Percentiles rank a stretch among this genome's conserved stretches.
These are phyloP conservation scores for Orthosia incerta DNA, from an alignment of 2,888 invertebrate species.

Conservation along the genomic window DNA sequence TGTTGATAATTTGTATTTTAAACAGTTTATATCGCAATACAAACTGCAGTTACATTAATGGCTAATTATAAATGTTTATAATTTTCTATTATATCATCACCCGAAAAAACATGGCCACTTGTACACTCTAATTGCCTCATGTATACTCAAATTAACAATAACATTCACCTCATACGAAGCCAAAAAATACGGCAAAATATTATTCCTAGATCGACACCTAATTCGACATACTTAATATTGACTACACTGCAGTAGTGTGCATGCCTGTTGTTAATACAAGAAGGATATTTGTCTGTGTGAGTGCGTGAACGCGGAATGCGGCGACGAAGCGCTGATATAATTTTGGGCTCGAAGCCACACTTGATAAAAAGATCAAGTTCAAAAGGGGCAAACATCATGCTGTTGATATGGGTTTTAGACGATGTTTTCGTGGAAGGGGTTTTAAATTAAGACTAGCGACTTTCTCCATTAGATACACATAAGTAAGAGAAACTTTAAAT, in stretches of 20 bases:
- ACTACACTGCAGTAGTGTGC: slow-evolving; percentile 51
- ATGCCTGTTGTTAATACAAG: slow-evolving; percentile 34
- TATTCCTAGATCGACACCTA: slow-evolving; percentile 34
- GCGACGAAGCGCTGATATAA: slow-evolving; percentile 82
- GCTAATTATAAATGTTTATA: background rate
- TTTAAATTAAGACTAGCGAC: slow-evolving; percentile 14
- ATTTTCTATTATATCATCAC: background rate
- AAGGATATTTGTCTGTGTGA: slow-evolving; percentile 67
- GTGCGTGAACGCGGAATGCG: slow-evolving; percentile 83
- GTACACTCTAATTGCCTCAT: too few species aligned
- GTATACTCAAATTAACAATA: background rate
- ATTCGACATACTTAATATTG: slow-evolving; percentile 41
- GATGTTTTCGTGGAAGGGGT: slow-evolving; percentile 59
- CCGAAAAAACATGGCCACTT: background rate
- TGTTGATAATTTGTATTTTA: too few species aligned
- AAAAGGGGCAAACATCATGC: slow-evolving; percentile 81
- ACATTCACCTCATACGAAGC: slow-evolving; percentile 12
- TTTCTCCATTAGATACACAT: slow-evolving; percentile 3
- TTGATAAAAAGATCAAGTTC: slow-evolving; percentile 90
- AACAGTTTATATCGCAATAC: too few species aligned
- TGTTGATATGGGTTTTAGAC: slow-evolving; percentile 73
- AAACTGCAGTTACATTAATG: background rate
- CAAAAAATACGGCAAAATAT: slow-evolving; percentile 13
- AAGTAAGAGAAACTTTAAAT: background rate
- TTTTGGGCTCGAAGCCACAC: slow-evolving; percentile 80